Percentiles rank a stretch among this genome's conserved stretches.
These are phyloP conservation scores for Aurelia coerulea DNA, from an alignment of 30 jellyfish, hydroid and myxozoan species.

Conservation along the genomic window DNA sequence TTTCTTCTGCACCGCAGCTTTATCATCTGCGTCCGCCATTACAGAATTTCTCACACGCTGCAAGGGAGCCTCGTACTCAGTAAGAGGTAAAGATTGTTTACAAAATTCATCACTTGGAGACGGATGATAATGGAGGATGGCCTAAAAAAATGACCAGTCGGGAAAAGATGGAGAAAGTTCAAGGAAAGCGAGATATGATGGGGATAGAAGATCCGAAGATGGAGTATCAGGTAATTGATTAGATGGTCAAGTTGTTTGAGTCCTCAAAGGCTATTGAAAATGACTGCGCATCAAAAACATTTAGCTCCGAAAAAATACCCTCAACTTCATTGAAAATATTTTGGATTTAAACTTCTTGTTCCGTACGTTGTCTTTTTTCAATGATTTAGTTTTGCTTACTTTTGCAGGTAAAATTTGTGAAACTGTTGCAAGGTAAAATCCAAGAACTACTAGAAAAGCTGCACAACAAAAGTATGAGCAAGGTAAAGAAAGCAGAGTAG, in stretches of 20 bases:
- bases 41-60: slow-evolving; percentile 1
- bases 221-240: too few relatives aligned
- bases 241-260: too few relatives aligned
- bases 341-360: too few relatives aligned
- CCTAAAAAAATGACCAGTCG: slow-evolving; percentile 8
- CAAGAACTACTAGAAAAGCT: slow-evolving; percentile 11
- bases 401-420: slow-evolving; percentile 15
- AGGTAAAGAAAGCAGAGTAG: too few relatives aligned
- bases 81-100: slow-evolving; percentile 14
- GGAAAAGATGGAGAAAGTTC: background rate
- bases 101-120: slow-evolving; percentile 15
- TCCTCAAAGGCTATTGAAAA: too few relatives aligned
- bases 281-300: too few relatives aligned
- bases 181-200: too few relatives aligned
- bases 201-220: too few relatives aligned
- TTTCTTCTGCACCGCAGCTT: slow-evolving; percentile 12
- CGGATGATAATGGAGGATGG: slow-evolving; percentile 10
- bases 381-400: background rate
- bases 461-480: background rate
- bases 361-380: too few relatives aligned
- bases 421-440: slow-evolving; percentile 32
- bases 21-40: slow-evolving; percentile 52
- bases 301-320: too few relatives aligned
- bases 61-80: slow-evolving; percentile 8
- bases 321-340: too few relatives aligned